Base-by-base conservation (phyloP, 1,140 invertebrate species). In the Mactra quadrangularis region DNA sequence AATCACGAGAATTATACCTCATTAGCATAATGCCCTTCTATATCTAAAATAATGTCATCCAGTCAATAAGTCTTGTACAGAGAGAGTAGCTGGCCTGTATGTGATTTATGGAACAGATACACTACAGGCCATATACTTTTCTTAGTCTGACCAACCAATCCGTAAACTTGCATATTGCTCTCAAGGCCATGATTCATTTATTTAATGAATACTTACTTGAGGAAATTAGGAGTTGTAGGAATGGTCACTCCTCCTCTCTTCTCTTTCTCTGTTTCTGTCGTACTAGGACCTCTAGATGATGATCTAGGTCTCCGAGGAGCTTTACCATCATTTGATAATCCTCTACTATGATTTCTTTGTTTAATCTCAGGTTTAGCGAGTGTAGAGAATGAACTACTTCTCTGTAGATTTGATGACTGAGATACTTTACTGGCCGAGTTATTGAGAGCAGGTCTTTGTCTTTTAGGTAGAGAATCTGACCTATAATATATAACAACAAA, bases 181-280 rank as follows among this genome's bases (percentile, higher is more conserved):
- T n/a, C n/a, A n/a, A n/a, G n/a, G n/a, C n/a, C n/a, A n/a, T 68
- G 1, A 4, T 31, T 7, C n/a, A n/a, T n/a, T n/a, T n/a, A n/a
- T n/a, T n/a, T n/a, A n/a, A n/a, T n/a, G n/a, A n/a, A n/a, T 1
- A 76, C 81, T 74, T 85, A 88, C 87, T 87, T 89, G 77, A 89
- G 78, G n/a, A 88, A 82, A 38, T 76, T 81, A 50, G 88, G 88
- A 35, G 88, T 88, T 6, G 70, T 83, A 31, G 88, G 88, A 27
- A 87, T 71, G 9, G 88, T 89, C 13, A 88, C 76, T 11, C 64
- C 50, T 52, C 38, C 78, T 59, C 45, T 50, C 53, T 76, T 70
- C 27, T 74, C 76, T 47, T 55, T 78, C 15, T 74, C 76, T 47
- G 45, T 33, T 41, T 62, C 82, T 45, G 41, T 41, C 59, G 3